A percentile compares a stretch with the other conserved stretches of the same genome.
These are phyloP conservation scores for Oryctes rhinoceros DNA, from an alignment of 1,140 invertebrate species.

Conservation along the genomic window DNA sequence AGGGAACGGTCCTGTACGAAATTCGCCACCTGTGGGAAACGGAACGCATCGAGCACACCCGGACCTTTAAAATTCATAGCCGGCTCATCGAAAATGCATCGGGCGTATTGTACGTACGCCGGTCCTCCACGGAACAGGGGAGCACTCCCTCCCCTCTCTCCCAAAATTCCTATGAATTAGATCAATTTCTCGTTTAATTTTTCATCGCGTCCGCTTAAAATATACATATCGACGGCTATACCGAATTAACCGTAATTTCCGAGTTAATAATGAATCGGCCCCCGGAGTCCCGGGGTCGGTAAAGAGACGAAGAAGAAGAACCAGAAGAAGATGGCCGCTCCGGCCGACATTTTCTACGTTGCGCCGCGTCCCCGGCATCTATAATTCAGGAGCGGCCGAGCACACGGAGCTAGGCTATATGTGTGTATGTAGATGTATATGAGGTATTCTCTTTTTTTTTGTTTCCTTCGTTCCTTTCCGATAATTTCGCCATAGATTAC, in stretches of 20 bases:
- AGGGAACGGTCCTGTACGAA: background rate
- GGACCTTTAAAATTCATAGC: constrained; percentile 13
- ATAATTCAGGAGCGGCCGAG: constrained; percentile 22
- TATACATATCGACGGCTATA: constrained; percentile 29
- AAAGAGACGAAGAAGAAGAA: background rate
- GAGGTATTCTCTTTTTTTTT: constrained; percentile 23
- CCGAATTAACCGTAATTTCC: constrained; percentile 35
- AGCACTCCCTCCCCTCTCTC: background rate
- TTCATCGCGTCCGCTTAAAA: constrained; percentile 10
- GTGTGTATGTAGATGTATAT: constrained; percentile 2
- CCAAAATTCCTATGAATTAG: constrained; percentile 31
- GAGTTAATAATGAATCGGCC: constrained; percentile 21
- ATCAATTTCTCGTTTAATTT: constrained; percentile 18
- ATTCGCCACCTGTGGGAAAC: constrained; percentile 30
- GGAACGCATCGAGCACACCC: background rate
- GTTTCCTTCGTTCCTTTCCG: constrained; percentile 15
- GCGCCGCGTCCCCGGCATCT: constrained; percentile 11
- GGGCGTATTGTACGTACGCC: background rate
- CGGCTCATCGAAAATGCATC: constrained; percentile 26
- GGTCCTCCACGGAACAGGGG: background rate
- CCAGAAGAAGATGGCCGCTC: constrained; percentile 5
- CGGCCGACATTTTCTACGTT: constrained; percentile 19
- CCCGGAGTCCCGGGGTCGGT: background rate
- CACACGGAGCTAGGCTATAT: background rate
- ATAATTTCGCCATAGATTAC: constrained; percentile 30